Percentiles rank a stretch among this genome's conserved stretches.
Evolutionary conservation across 2,888 invertebrate genomes (phyloP).

Genomic region (Himalopsyche kuldschensis): DNA sequence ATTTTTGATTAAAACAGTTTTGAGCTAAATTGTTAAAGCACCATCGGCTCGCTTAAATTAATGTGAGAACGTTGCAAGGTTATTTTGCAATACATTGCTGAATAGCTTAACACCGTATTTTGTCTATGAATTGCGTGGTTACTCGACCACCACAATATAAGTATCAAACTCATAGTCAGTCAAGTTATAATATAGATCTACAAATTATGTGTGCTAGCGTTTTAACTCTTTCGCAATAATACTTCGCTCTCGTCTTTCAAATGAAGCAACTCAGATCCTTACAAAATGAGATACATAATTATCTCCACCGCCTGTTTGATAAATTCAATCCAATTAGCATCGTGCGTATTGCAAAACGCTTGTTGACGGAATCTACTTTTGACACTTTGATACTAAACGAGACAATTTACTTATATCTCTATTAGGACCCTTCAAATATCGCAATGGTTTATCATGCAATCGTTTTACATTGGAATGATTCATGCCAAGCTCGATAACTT

Average conservation of each 20-base stretch:
- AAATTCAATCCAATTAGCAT: background rate
- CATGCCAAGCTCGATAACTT: too few relatives aligned
- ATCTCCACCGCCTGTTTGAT: background rate
- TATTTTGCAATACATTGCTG: conserved; percentile 61
- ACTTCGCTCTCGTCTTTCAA: background rate
- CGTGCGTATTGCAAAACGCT: too few relatives aligned
- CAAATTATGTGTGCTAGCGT: background rate
- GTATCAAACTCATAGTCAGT: background rate
- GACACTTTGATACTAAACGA: too few relatives aligned
- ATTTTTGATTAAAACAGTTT: too few relatives aligned
- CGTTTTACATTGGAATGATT: too few relatives aligned
- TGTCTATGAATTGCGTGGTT: conserved; percentile 36
- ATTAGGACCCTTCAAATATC: too few relatives aligned
- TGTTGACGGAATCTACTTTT: too few relatives aligned
- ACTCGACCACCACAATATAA: background rate
- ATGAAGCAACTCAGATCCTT: background rate
- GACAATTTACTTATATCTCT: too few relatives aligned
- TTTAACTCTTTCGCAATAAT: background rate
- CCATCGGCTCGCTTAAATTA: background rate
- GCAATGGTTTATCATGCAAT: too few relatives aligned
- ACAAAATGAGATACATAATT: background rate
- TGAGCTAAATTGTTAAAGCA: too few relatives aligned
- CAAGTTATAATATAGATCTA: background rate
- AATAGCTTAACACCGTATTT: conserved; percentile 46
- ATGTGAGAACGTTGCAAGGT: conserved; percentile 49